These are phyloP conservation scores for Oxyscelio sp. DNA, from an alignment of 2,888 invertebrate genomes.

Conservation along the genomic window DNA sequence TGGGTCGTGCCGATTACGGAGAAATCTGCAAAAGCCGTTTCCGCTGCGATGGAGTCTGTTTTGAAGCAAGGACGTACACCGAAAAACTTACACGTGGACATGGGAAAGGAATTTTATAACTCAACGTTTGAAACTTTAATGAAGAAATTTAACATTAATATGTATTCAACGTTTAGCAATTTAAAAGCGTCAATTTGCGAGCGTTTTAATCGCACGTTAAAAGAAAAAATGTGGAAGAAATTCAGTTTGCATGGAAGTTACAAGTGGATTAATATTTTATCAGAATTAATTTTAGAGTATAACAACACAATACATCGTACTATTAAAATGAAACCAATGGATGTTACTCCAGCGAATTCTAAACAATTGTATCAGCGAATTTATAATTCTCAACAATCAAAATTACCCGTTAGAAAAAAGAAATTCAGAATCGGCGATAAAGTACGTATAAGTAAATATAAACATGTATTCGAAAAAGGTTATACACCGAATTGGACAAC, in stretches of 20 bases:
- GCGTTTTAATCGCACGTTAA: not conserved
- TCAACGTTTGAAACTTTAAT: no score
- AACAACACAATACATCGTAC: conserved; percentile 36
- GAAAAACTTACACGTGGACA: no score
- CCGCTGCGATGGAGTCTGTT: no score
- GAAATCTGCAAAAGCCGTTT: no score
- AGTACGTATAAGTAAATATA: not conserved
- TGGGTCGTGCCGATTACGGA: no score
- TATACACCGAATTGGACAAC: not conserved
- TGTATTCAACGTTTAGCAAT: no score
- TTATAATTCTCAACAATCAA: not conserved
- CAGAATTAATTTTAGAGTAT: conserved; percentile 11
- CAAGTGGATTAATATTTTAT: not conserved
- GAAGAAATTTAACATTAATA: no score
- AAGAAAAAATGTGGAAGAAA: conserved; percentile 2
- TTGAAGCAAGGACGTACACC: no score
- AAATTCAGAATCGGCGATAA: not conserved
- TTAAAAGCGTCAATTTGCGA: no score
- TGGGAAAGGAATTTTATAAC: no score
- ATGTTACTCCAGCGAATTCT: conserved; percentile 23
- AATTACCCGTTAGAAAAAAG: not conserved
- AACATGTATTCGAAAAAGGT: not conserved
- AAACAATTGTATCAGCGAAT: not conserved
- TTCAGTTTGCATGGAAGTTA: not conserved
- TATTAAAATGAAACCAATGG: conserved; percentile 30